A percentile compares a stretch with the other conserved stretches of the same genome.
These are phyloP conservation scores for Ictidomys tridecemlineatus DNA, from an alignment of 2,113 vertebrate species.

Conservation along the genomic window DNA sequence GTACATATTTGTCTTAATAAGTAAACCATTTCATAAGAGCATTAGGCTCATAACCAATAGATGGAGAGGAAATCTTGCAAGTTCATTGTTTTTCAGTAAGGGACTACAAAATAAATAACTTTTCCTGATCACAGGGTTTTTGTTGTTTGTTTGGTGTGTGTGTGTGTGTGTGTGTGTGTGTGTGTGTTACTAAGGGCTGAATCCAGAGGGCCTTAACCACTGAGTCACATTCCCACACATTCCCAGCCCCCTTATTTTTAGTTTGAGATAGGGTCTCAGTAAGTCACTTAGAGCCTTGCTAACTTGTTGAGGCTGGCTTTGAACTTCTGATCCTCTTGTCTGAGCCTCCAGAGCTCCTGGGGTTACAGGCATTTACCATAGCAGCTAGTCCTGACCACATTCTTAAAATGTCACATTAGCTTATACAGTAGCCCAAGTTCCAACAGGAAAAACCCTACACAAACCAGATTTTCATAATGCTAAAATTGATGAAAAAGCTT, in stretches of 20 bases:
- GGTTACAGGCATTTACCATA: no score
- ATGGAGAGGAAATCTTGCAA: constrained; percentile 2
- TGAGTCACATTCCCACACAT: no score
- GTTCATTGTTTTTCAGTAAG: constrained; percentile 46
- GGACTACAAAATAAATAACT: constrained; percentile 20
- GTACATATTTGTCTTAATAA: background rate
- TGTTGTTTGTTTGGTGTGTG: no score
- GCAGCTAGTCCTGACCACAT: background rate
- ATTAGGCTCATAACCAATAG: background rate
- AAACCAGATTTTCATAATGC: constrained; percentile 22
- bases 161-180: no score
- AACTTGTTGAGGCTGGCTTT: no score
- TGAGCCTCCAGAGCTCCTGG: no score
- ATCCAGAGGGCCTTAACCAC: no score
- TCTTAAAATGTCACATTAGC: background rate
- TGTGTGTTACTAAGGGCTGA: no score
- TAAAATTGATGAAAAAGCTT: background rate
- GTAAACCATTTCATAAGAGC: constrained; percentile 20
- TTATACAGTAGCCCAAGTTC: background rate
- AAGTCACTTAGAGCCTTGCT: no score
- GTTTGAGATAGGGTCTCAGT: no score
- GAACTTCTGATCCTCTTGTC: no score
- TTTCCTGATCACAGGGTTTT: background rate
- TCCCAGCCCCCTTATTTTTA: no score
- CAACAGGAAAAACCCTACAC: background rate